Evolutionary conservation across 2,888 invertebrate species (phyloP).

Genomic region (Hypsopygia costalis): DNA sequence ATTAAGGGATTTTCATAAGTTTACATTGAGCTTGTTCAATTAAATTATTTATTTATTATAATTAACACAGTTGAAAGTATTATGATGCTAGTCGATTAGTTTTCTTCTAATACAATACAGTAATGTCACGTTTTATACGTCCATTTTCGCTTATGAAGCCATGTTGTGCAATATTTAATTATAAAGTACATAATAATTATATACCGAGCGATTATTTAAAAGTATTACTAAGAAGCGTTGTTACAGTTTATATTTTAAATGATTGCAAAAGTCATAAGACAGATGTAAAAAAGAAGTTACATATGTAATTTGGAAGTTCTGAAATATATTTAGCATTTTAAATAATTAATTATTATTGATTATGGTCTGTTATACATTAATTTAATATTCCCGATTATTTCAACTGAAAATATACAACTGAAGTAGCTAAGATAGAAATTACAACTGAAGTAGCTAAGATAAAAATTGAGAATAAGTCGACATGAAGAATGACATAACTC

Average conservation of each 20-base stretch:
- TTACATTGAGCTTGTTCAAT: constrained; percentile 18
- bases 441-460: too few relatives aligned
- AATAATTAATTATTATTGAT: too few relatives aligned
- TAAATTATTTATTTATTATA: constrained; percentile 31
- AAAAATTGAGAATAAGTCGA: too few relatives aligned
- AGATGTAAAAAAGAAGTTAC: constrained; percentile 9
- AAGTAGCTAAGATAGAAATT: too few relatives aligned
- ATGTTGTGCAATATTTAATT: constrained; percentile 50
- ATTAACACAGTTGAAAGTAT: constrained; percentile 53
- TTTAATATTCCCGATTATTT: too few relatives aligned
- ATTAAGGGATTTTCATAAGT: constrained; percentile 25
- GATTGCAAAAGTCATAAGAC: constrained; percentile 14
- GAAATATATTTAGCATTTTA: too few relatives aligned
- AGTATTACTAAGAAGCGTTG: constrained; percentile 12
- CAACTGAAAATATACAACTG: too few relatives aligned
- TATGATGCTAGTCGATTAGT: constrained; percentile 72
- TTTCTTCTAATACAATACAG: constrained; percentile 28
- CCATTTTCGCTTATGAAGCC: constrained; percentile 63
- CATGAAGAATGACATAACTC: too few relatives aligned
- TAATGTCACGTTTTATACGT: constrained; percentile 42
- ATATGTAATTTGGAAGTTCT: too few relatives aligned
- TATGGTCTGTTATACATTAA: too few relatives aligned
- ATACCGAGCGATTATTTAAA: constrained; percentile 18
- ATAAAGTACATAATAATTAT: too few relatives aligned
- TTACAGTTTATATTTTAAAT: constrained; percentile 13